Conservation (phyloP, 2,113 vertebrate genomes). For the Rhinichthys klamathensis region DNA sequence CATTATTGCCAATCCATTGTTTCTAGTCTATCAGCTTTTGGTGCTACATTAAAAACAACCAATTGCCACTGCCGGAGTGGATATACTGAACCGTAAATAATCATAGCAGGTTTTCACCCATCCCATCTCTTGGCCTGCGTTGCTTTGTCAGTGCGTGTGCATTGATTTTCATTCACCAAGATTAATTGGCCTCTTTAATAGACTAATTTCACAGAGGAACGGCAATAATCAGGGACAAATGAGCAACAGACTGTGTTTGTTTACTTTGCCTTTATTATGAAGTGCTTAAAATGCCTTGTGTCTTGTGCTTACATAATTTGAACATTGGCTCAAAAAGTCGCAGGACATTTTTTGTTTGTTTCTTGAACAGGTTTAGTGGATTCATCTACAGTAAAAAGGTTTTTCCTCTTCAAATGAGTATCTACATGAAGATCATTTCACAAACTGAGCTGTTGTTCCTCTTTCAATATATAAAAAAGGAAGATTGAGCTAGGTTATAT, state of each 20-base stretch:
- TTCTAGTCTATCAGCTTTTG: slow-evolving; percentile 7
- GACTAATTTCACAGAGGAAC: slow-evolving; percentile 56
- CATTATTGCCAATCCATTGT: not conserved
- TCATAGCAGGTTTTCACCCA: slow-evolving; percentile 6
- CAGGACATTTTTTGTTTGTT: slow-evolving; percentile 69
- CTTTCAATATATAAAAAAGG: slow-evolving; percentile 80
- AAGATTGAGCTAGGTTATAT: slow-evolving; percentile 83
- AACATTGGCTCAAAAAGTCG: slow-evolving; percentile 81
- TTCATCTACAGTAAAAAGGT: slow-evolving; percentile 84
- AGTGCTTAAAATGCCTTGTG: slow-evolving; percentile 85
- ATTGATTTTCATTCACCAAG: slow-evolving; percentile 56
- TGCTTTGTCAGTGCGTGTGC: slow-evolving; percentile 51
- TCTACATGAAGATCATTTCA: slow-evolving; percentile 72
- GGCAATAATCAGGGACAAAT: slow-evolving; percentile 61
- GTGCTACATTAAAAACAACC: slow-evolving; percentile 19
- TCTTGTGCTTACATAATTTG: slow-evolving; percentile 87
- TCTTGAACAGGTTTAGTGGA: slow-evolving; percentile 75
- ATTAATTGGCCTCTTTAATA: slow-evolving; percentile 56
- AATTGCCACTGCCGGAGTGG: not conserved
- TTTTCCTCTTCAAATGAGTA: slow-evolving; percentile 75
- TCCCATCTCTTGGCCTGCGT: slow-evolving; percentile 38
- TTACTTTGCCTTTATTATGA: slow-evolving; percentile 86
- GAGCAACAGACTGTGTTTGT: slow-evolving; percentile 62
- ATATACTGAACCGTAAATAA: slow-evolving; percentile 23
- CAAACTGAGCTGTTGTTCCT: slow-evolving; percentile 77